Evolutionary conservation across 2,797 vertebrate species (phyloP).

Genomic region (Poeciliopsis turneri): DNA sequence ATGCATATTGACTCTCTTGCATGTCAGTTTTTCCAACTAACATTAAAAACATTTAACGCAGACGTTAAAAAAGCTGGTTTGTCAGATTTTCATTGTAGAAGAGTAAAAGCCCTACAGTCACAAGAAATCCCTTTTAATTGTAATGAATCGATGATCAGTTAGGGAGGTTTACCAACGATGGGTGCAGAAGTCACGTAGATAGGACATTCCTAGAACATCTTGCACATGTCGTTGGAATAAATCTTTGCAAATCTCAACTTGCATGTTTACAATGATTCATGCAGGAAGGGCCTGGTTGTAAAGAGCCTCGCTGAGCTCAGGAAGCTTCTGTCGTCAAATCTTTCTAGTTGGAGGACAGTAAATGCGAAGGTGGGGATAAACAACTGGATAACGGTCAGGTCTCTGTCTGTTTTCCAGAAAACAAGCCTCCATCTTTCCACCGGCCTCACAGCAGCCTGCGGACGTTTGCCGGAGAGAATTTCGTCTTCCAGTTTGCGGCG

Average conservation of each 20-base stretch:
- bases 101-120: too few relatives aligned
- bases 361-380: slow-evolving; percentile 14
- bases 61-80: background rate
- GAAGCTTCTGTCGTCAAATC: slow-evolving; percentile 24
- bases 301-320: slow-evolving; percentile 29
- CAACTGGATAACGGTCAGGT: background rate
- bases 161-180: too few relatives aligned
- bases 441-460: slow-evolving; percentile 70
- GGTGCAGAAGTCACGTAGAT: too few relatives aligned
- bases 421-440: slow-evolving; percentile 82
- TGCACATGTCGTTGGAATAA: background rate
- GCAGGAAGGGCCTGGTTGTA: slow-evolving; percentile 14
- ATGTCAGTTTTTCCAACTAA: background rate
- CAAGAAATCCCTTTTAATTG: too few relatives aligned
- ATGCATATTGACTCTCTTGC: background rate
- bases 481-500: slow-evolving; percentile 85
- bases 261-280: slow-evolving; percentile 20
- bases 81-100: background rate
- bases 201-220: background rate
- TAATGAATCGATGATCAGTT: too few relatives aligned
- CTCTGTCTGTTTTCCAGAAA: slow-evolving; percentile 60
- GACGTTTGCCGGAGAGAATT: slow-evolving; percentile 85
- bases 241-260: background rate
- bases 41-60: background rate
- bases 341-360: background rate